phyloP scores from a whole-genome alignment of 2,797 vertebrate species.

The Scleropages formosus region DNA sequence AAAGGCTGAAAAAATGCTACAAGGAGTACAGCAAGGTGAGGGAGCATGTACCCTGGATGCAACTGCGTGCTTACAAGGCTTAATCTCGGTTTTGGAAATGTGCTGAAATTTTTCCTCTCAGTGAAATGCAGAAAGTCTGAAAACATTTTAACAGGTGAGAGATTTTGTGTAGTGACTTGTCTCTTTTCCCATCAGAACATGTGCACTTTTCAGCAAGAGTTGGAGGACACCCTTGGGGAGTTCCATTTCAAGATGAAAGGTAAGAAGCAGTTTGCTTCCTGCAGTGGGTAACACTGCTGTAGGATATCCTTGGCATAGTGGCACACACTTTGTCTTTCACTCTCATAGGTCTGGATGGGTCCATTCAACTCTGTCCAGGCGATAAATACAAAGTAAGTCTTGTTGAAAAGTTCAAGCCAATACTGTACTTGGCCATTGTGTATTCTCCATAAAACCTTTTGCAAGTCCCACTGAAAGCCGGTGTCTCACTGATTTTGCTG shows the following conservation, averaged over 20 bases:
- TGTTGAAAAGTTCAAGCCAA: neutral
- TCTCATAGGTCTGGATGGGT: conserved; percentile 70
- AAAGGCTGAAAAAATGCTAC: conserved; percentile 86
- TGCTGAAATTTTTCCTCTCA: too few relatives aligned
- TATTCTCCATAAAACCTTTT: neutral
- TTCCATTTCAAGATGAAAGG: conserved; percentile 99
- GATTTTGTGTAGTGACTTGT: neutral
- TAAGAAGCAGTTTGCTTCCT: conserved; percentile 47
- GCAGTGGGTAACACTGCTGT: neutral
- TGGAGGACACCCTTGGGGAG: conserved; percentile 92
- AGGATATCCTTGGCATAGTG: neutral
- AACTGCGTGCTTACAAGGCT: neutral
- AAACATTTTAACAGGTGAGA: neutral
- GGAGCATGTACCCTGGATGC: neutral
- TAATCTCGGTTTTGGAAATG: neutral
- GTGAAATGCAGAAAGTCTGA: conserved; percentile 14
- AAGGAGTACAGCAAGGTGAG: conserved; percentile 95
- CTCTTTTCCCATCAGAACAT: conserved; percentile 78
- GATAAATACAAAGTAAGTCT: conserved; percentile 75
- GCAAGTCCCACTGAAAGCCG: neutral
- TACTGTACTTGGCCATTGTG: neutral
- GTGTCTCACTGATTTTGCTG: neutral
- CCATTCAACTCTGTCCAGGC: conserved; percentile 76
- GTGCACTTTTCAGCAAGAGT: conserved; percentile 88
- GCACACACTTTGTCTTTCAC: conserved; percentile 3